Evolutionary conservation across 2,113 vertebrate species (phyloP), one percentile per base, ranked within the genome.

Genomic region (Polypterus senegalus): DNA sequence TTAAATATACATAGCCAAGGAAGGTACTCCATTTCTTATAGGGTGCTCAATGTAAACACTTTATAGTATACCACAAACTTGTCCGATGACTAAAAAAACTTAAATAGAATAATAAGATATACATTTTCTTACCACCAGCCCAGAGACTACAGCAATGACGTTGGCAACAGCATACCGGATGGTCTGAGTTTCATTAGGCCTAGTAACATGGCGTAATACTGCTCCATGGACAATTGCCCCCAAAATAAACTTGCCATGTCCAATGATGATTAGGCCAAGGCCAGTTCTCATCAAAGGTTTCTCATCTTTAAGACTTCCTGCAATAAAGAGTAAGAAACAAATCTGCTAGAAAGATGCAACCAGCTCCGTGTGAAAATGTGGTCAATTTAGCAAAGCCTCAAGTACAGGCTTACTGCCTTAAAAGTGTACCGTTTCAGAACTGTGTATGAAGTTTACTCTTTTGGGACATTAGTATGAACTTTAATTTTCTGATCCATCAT

Each of bases 241-340:
- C 0, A 81, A 46, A 60, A 97, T 78, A 83, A 98, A 96, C 78
- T 82, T 92, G 11, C 93, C 66, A 5, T 98, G 93, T 3, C 94
- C 91, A 0, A 88, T 27, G 43, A 97, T 80, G 60, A 96, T 82
- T 75, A 92, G 74, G 73, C 86, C 76, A 65, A 98, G 85, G 1
- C 94, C 94, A 0, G 86, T 85, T 78, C 91, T 97, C 96, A 93
- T 94, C 71, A 97, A 78, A 63, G 78, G 65, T 68, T 75, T 82
- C 58, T 78, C 77, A 46, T 82, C 70, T 46, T 82, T 67, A 6
- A 81, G 80, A 66, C 64, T 71, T 63, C 73, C 80, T 74, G 81
- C 52, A 53, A 54, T 54, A 45, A 27, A 27, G 27, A 27, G 27
- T 27, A 27, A 27, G 2, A 27, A 27, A 27, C 27, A 27, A 27